A percentile compares a stretch with the other conserved stretches of the same genome.
phyloP scores from a whole-genome alignment of 2,888 invertebrate genomes.

The Seladonia tumulorum region DNA sequence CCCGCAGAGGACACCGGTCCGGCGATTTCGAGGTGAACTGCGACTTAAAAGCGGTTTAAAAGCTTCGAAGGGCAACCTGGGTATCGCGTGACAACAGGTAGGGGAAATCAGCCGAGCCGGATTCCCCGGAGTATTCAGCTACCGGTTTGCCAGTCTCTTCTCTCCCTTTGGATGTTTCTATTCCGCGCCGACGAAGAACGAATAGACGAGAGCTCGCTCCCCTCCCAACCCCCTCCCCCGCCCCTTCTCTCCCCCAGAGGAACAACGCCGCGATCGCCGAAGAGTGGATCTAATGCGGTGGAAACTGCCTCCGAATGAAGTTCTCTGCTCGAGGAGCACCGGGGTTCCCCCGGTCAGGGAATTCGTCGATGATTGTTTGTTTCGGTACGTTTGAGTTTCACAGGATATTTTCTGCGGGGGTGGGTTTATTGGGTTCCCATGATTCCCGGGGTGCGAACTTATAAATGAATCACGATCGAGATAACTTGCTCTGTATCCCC shows the following conservation, averaged over 20 bases:
- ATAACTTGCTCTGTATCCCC: background rate
- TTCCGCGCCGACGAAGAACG: conserved; percentile 36
- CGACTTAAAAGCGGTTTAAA: conserved; percentile 65
- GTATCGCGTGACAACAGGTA: conserved; percentile 79
- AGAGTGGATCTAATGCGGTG: conserved; percentile 15
- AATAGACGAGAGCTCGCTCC: conserved; percentile 17
- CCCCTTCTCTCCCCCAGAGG: conserved; percentile 23
- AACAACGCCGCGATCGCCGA: conserved; percentile 18
- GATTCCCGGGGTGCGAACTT: background rate
- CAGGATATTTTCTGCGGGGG: background rate
- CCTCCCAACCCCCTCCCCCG: too few relatives aligned
- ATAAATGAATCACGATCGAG: background rate
- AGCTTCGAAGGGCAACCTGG: conserved; percentile 65
- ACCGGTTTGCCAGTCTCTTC: conserved; percentile 60
- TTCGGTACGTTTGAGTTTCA: background rate
- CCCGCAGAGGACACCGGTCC: background rate
- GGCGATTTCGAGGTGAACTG: conserved; percentile 32
- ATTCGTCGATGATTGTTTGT: conserved; percentile 37
- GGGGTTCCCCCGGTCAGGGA: conserved; percentile 7
- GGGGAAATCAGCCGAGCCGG: conserved; percentile 54
- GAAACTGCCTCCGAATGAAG: conserved; percentile 13
- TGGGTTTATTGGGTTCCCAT: background rate
- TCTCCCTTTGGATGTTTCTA: conserved; percentile 45
- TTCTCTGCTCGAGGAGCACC: background rate
- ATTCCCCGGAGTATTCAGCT: conserved; percentile 64